These are phyloP conservation scores for Metopia argyrocephala DNA, from an alignment of 2,888 invertebrate genomes.

Conservation along the genomic window DNA sequence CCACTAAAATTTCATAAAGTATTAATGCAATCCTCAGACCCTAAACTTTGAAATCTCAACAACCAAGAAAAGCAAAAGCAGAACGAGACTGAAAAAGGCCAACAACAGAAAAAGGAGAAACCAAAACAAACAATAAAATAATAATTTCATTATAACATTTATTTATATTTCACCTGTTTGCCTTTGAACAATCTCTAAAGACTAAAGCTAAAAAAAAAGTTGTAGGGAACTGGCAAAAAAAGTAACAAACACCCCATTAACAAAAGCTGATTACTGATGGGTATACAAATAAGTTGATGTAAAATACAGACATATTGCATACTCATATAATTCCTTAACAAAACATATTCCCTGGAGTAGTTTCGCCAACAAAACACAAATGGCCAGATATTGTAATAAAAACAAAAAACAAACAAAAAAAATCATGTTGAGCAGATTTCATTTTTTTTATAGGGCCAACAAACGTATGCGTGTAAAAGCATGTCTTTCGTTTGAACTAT, in stretches of 20 bases:
- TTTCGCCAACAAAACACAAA: constrained; percentile 16
- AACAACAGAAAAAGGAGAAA: constrained; percentile 24
- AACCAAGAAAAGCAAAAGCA: constrained; percentile 1
- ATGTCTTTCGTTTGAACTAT: neutral
- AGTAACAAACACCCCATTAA: constrained; percentile 15
- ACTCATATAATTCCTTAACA: neutral
- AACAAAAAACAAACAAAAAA: no score
- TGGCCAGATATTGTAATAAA: constrained; percentile 43
- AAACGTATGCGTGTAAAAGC: neutral
- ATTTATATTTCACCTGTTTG: constrained; percentile 53
- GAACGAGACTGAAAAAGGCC: neutral
- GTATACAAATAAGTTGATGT: neutral
- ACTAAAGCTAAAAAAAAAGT: constrained; percentile 1
- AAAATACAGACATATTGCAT: neutral
- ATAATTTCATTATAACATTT: constrained; percentile 57
- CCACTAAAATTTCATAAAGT: constrained; percentile 40
- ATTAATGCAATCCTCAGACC: constrained; percentile 11
- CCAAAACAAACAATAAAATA: constrained; percentile 54
- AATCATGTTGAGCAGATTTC: constrained; percentile 25
- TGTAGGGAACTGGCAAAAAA: neutral
- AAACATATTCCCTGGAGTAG: constrained; percentile 28
- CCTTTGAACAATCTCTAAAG: constrained; percentile 30
- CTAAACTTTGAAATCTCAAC: neutral
- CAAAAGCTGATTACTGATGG: neutral
- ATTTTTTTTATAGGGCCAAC: neutral